Evolutionary conservation across 1,140 invertebrate genomes (phyloP), one percentile per base, ranked within the genome.

Genomic region (Sinonovacula constricta): DNA sequence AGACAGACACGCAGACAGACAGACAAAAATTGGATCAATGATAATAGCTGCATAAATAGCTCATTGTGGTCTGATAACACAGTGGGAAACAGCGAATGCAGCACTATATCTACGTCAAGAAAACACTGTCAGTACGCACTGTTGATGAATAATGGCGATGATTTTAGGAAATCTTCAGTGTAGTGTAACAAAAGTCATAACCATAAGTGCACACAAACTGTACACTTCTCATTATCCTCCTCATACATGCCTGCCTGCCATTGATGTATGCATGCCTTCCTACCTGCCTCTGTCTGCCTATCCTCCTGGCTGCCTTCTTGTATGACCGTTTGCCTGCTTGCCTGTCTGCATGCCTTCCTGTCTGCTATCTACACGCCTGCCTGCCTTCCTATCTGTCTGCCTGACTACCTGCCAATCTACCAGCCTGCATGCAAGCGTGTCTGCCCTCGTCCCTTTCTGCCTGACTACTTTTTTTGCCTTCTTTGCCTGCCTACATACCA

Each of bases 261-360:
- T n/a, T n/a, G n/a, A n/a, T 49, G 45, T n/a, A 12, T 49, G 45
- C 45, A 12, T 49, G 45, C 45, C 45, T 49, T 12, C 45, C 45
- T 49, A n/a, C 45, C 45, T 49, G 45, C 45, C n/a, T n/a, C n/a
- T n/a, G n/a, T n/a, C 45, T 49, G 45, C 45, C 45, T 49, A n/a
- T n/a, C 45, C n/a, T 12, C 45, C 45, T 49, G 45, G 12, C 45
- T 49, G 45, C 45, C 45, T 49, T 12, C 45, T n/a, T 49, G 45
- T n/a, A 12, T 49, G 45, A 12, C 45, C n/a, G 45, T n/a, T n/a
- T 49, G 45, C 45, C 45, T 49, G 45, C 45, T n/a, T 49, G 45
- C 45, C 45, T 49, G 45, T n/a, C 45, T 49, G 45, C 45, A 12
- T 49, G 45, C 45, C 45, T 49, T 12, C 45, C 45, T 49, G 45